Evolutionary conservation across 2,797 vertebrate genomes (phyloP).

Genomic region (Poeciliopsis presidionis): DNA sequence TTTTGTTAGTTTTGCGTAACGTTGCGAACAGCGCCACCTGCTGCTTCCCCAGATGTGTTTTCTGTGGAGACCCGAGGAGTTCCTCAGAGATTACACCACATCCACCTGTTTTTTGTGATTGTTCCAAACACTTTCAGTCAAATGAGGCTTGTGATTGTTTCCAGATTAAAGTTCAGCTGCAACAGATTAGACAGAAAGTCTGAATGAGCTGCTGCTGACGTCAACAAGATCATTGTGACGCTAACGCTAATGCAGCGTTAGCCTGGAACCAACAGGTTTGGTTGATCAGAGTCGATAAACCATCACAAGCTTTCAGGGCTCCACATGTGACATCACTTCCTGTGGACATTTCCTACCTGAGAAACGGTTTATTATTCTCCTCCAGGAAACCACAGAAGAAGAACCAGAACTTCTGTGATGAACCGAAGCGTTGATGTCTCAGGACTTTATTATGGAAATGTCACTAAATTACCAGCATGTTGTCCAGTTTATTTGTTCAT

Average conservation of each 20-base stretch:
- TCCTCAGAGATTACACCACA: background rate
- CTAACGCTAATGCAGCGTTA: no score
- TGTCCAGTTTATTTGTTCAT: no score
- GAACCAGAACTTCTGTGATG: background rate
- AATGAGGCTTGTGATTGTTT: background rate
- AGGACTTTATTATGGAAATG: no score
- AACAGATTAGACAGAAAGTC: background rate
- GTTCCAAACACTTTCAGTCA: background rate
- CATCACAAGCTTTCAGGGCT: background rate
- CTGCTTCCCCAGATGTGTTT: background rate
- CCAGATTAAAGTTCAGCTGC: background rate
- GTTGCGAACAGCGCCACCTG: no score
- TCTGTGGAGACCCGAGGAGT: background rate
- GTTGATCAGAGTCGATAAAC: background rate
- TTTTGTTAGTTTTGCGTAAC: no score
- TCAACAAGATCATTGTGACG: background rate
- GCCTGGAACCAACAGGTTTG: no score
- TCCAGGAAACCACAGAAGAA: background rate
- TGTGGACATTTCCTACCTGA: background rate
- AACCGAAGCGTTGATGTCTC: no score
- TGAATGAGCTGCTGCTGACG: background rate
- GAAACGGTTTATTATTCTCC: background rate
- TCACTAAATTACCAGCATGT: no score
- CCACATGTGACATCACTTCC: background rate
- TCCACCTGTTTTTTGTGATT: background rate